These are phyloP conservation scores for Tuta absoluta DNA, from an alignment of 2,888 invertebrate genomes.

Conservation along the genomic window DNA sequence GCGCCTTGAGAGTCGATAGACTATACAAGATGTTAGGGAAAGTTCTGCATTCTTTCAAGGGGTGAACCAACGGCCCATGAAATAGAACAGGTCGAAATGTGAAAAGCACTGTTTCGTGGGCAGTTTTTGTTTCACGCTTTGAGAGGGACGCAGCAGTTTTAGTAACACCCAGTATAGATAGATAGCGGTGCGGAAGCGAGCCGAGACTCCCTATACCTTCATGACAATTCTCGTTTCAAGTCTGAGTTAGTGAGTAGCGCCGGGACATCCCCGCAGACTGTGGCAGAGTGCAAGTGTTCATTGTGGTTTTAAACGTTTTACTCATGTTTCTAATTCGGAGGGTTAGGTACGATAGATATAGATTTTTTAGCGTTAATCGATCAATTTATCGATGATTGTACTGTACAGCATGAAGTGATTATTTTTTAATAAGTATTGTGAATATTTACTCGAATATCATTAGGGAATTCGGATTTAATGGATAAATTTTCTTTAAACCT, in stretches of 20 bases:
- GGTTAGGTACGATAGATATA: conserved; percentile 60
- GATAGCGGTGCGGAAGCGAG: background rate
- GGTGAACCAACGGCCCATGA: too few species aligned
- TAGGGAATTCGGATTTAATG: conserved; percentile 64
- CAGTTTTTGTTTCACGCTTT: too few species aligned
- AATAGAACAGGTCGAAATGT: too few species aligned
- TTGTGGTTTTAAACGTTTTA: conserved; percentile 65
- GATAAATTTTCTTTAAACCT: conserved; percentile 56
- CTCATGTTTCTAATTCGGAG: conserved; percentile 63
- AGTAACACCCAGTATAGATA: too few species aligned
- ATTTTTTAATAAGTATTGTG: conserved; percentile 68
- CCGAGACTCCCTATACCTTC: conserved; percentile 54
- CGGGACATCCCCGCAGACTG: conserved; percentile 35
- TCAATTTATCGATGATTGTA: conserved; percentile 59
- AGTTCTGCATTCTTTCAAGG: too few species aligned
- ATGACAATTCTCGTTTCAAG: conserved; percentile 65
- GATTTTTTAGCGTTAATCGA: conserved; percentile 59
- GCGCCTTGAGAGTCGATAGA: background rate
- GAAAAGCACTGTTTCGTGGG: too few species aligned
- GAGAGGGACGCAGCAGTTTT: background rate
- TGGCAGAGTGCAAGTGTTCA: conserved; percentile 62
- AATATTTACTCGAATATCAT: conserved; percentile 79
- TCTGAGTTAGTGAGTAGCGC: conserved; percentile 55
- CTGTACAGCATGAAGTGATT: conserved; percentile 64
- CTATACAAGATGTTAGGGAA: too few species aligned